Evolutionary conservation across 2,113 vertebrate genomes (phyloP).

Genomic region (Pogonocichla stellata): DNA sequence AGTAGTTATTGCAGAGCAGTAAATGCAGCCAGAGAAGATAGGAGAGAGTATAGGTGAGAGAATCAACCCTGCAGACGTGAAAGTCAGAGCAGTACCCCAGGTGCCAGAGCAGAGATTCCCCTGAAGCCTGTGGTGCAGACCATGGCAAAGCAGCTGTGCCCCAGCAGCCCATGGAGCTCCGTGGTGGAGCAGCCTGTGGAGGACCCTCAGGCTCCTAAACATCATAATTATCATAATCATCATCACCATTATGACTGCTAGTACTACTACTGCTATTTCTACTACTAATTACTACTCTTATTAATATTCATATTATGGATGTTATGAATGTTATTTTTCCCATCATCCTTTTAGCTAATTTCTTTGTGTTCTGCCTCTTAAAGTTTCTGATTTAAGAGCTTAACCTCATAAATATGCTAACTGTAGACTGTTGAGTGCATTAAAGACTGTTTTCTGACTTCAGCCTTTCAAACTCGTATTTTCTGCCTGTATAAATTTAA

Average conservation of each 20-base stretch:
- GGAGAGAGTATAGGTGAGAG: not conserved
- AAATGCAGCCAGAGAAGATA: not conserved
- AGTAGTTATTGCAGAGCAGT: not conserved
- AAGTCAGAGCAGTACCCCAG: not conserved
- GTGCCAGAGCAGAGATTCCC: no score
- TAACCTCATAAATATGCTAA: not conserved
- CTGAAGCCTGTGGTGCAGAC: fast-evolving
- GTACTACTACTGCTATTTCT: not conserved
- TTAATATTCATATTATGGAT: not conserved
- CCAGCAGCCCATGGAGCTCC: not conserved
- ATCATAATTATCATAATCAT: not conserved
- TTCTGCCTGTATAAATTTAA: not conserved
- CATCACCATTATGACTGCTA: not conserved
- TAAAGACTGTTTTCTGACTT: not conserved
- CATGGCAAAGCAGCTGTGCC: not conserved
- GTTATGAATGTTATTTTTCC: not conserved
- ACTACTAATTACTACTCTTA: not conserved
- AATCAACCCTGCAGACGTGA: not conserved
- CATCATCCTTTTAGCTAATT: not conserved
- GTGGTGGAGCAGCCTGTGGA: not conserved
- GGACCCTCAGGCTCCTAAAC: not conserved
- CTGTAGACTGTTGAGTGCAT: not conserved
- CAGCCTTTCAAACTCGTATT: not conserved
- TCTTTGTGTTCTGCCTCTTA: not conserved
- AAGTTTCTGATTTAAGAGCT: not conserved